These are phyloP conservation scores for Macroglossus sobrinus DNA, from an alignment of 2,113 vertebrate species.

Conservation along the genomic window DNA sequence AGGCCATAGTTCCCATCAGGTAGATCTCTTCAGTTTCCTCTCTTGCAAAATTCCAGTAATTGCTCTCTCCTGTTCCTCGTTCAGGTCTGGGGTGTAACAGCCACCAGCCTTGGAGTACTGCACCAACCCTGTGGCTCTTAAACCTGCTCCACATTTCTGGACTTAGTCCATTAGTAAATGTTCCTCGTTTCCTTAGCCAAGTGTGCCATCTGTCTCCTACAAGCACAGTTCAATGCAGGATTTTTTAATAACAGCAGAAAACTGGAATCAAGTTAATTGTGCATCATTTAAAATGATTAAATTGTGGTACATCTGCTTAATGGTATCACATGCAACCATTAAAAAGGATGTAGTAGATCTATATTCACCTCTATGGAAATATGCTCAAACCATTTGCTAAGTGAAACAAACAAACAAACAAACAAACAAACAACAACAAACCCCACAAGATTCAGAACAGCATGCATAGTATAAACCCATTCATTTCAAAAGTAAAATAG, in stretches of 20 bases:
- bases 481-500: neutral
- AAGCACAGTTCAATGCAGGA: neutral
- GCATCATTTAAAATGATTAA: neutral
- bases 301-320: neutral
- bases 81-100: neutral
- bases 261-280: slow-evolving; percentile 11
- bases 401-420: neutral
- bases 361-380: neutral
- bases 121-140: neutral
- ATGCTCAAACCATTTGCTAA: neutral
- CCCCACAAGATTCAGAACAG: neutral
- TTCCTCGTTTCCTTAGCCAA: neutral
- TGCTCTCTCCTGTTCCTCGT: neutral
- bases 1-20: neutral
- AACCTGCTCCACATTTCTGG: neutral
- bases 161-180: neutral
- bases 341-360: neutral
- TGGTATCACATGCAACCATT: neutral
- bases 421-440: neutral
- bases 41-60: neutral
- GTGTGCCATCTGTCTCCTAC: neutral
- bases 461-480: neutral
- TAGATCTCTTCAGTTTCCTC: neutral
- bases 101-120: neutral
- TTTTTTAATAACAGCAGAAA: neutral